Base-by-base conservation (phyloP, 2,113 vertebrate genomes). In the Carlito syrichta region DNA sequence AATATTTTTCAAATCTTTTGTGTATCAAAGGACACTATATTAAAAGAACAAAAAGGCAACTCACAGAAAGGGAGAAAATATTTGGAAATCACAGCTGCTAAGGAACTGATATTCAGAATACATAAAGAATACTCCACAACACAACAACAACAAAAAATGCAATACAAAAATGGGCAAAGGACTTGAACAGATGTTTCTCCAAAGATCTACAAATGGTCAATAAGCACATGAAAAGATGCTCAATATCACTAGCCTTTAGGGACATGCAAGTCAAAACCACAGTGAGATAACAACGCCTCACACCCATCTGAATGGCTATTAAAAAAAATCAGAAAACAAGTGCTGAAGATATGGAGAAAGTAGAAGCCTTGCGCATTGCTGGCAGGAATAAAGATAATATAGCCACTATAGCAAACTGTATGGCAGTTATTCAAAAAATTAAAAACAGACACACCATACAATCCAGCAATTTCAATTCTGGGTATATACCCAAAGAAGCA, bases 251-350 rank as follows among this genome's bases (percentile, higher is more conserved):
- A 69, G 50, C 38, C 38, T 54, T 87, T 83, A 88, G 63, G 19
- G 32, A 91, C 95, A 95, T 35, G 35, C 66, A 88, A 95, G 87
- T 95, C 76, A 95, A 89, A 93, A 77, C 13, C 50, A 54, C 56
- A 82, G 38, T 50, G 50, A 89, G 25, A 63, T 76, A 88, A 25
- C 91, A 84, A 27, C 6, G 86, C 10, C 25, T 90, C n/a, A 93
- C 27, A 71, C 38, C 60, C 20, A 45, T 12, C 10, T 82, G 43
- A 12, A 87, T 48, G 22, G 77, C 12, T 78, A 87, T 54, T 78
- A 74, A 74, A 22, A 93, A 94, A 93, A 69, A 63, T 76, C 32
- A 71, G 60, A 88, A 95, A 89, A 62, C 88, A 89, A 89, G 20
- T 48, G 77, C 22, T 84, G 48, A 94, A 78, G n/a, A 84, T 14